A percentile compares a stretch with the other conserved stretches of the same genome.
Conservation (phyloP, 2,113 vertebrate genomes). For the Scalopus aquaticus region DNA sequence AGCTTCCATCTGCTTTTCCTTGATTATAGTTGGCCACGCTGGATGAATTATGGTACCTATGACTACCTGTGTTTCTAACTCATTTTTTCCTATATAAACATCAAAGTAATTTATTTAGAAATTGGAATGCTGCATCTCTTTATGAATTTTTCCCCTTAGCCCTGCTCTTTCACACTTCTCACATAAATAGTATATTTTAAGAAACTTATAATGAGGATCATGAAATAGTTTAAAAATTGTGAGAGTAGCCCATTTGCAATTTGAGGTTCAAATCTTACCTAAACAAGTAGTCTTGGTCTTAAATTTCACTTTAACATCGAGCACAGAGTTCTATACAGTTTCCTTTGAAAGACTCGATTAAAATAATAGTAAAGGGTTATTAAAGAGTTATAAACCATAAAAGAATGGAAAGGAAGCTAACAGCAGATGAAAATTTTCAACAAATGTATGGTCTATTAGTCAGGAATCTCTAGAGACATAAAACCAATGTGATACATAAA, state of each 20-base stretch:
- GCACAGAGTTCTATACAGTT: not conserved
- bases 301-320: not conserved
- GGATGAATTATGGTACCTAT: not conserved
- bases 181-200: not conserved
- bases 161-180: not conserved
- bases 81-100: not conserved
- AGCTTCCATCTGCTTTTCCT: not conserved
- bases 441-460: not conserved
- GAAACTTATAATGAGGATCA: not conserved
- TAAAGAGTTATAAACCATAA: not conserved
- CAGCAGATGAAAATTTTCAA: not conserved
- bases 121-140: not conserved
- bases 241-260: not conserved
- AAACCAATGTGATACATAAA: not conserved
- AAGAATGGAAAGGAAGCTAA: not conserved
- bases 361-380: slow-evolving; percentile 24
- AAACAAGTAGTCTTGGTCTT: not conserved
- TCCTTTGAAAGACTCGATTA: not conserved
- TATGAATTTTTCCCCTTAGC: not conserved
- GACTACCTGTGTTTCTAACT: not conserved
- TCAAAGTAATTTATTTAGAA: slow-evolving; percentile 10
- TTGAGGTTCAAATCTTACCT: not conserved
- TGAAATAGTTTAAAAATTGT: not conserved
- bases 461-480: not conserved
- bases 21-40: not conserved